phyloP scores from a whole-genome alignment of 2,888 invertebrate species.

The Scaptomyza reducta region DNA sequence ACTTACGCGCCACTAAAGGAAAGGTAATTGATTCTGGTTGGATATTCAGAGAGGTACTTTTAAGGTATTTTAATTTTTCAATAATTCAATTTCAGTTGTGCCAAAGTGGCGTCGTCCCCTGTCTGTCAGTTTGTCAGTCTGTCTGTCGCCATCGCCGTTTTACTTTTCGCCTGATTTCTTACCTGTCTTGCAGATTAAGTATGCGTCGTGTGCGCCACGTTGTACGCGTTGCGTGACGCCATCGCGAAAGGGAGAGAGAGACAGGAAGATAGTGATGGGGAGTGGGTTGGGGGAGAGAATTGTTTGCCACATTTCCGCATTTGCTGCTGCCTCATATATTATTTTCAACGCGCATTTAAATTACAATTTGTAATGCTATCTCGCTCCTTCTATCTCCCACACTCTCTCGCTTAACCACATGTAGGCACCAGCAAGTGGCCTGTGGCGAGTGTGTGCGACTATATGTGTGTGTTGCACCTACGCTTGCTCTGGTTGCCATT shows the following conservation, averaged over 20 bases:
- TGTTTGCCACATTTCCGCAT: conserved; percentile 30
- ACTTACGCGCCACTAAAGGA: conserved; percentile 18
- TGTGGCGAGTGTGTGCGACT: conserved; percentile 19
- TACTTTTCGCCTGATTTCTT: conserved; percentile 22
- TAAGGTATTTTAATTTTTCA: conserved; percentile 67
- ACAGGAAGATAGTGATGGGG: background rate
- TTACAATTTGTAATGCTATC: conserved; percentile 60
- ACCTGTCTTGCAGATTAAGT: conserved; percentile 56
- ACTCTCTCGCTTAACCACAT: background rate
- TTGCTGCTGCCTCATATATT: conserved; percentile 44
- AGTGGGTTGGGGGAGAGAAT: background rate
- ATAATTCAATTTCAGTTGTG: conserved; percentile 68
- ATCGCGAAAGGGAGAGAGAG: background rate
- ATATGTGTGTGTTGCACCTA: conserved; percentile 34
- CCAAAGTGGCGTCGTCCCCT: conserved; percentile 3
- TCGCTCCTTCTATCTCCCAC: background rate
- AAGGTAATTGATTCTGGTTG: conserved; percentile 34
- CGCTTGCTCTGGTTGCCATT: conserved; percentile 42
- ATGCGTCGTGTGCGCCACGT: conserved; percentile 43
- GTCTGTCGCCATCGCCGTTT: background rate
- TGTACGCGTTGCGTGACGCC: conserved; percentile 61
- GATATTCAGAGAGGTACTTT: conserved; percentile 3
- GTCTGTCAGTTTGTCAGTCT: background rate
- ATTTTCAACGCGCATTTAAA: conserved; percentile 57
- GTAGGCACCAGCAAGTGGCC: conserved; percentile 27